Evolutionary conservation across 2,888 invertebrate genomes (phyloP), one percentile per base, ranked within the genome.

Genomic region (Daptonema setosum): DNA sequence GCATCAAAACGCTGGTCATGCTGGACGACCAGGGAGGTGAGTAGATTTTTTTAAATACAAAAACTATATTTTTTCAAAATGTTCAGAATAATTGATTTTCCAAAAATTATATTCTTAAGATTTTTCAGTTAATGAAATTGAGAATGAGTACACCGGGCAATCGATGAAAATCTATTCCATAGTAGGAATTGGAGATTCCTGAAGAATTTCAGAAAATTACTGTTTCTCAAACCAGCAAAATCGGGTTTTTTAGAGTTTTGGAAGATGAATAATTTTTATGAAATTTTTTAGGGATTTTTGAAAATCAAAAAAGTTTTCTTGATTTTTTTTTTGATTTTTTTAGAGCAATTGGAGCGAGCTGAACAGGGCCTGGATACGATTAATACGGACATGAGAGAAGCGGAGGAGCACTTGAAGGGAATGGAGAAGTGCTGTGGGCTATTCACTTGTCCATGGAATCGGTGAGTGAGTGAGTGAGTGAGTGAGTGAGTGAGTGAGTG

Each of bases 351-450:
- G 81, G 93, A 95, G 77, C 82, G 91, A 69, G 86, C 93, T 75
- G 93, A 95, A 77, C 91, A 93, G 78, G 93, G 93, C 45, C 93
- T 95, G 91, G 93, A 95, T 76, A 90, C 93, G 76, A 95, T 95
- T 76, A 95, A 95, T 77, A 85, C 87, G 62, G 95, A 95, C 74
- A 95, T 95, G 95, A 81, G 83, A 70, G 93, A 95, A 74, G 95
- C 95, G 22, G 95, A 95, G 77, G 93, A 93, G 76, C 93, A 93
- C 75, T 79, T 95, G 67, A 90, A 90, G 64, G 95, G 93, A 62
- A 88, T 95, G 87, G 95, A 95, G 78, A 95, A 95, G 75, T 95
- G 93, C 76, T 95, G 93, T 75, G 93, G 93, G 59, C 81, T 95
- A 69, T 93, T 91, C 77, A 88, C 88, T 59, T 79, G 93, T 70